A percentile compares a stretch with the other conserved stretches of the same genome.
Evolutionary conservation across 2,888 invertebrate species (phyloP).

Genomic region (Nymphalis c-album): DNA sequence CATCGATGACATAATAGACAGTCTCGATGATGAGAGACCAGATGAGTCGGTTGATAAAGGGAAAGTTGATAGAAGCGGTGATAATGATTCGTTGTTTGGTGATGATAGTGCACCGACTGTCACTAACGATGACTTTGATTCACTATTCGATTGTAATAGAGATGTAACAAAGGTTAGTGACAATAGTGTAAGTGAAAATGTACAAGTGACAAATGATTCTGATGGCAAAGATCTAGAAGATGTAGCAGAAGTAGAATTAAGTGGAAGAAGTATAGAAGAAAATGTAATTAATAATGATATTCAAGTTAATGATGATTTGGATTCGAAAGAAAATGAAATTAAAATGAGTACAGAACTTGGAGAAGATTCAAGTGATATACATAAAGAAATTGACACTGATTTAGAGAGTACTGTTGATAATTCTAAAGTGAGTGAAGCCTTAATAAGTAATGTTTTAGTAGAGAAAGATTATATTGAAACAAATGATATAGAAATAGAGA

Average conservation of each 20-base stretch:
- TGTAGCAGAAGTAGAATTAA: too few species aligned
- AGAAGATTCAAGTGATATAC: too few species aligned
- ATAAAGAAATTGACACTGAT: too few species aligned
- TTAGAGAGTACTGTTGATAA: too few species aligned
- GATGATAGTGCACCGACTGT: constrained; percentile 31
- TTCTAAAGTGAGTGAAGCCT: too few species aligned
- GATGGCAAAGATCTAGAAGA: too few species aligned
- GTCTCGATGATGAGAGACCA: constrained; percentile 42
- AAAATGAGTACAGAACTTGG: too few species aligned
- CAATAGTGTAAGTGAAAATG: too few species aligned
- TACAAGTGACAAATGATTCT: too few species aligned
- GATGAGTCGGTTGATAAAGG: constrained; percentile 5
- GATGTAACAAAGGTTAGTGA: background rate
- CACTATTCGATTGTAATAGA: constrained; percentile 22
- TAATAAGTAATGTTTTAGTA: too few species aligned
- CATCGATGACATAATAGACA: constrained; percentile 53
- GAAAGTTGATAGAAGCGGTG: constrained; percentile 13
- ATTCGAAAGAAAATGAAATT: too few species aligned
- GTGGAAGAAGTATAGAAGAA: background rate
- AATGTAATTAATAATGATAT: background rate
- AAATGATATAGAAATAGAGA: background rate
- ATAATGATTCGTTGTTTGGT: constrained; percentile 37
- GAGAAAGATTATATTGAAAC: background rate
- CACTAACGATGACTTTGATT: constrained; percentile 41
- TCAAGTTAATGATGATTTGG: too few species aligned